Evolutionary conservation across 2,797 vertebrate species (phyloP).

Genomic region (Sciurus vulgaris): DNA sequence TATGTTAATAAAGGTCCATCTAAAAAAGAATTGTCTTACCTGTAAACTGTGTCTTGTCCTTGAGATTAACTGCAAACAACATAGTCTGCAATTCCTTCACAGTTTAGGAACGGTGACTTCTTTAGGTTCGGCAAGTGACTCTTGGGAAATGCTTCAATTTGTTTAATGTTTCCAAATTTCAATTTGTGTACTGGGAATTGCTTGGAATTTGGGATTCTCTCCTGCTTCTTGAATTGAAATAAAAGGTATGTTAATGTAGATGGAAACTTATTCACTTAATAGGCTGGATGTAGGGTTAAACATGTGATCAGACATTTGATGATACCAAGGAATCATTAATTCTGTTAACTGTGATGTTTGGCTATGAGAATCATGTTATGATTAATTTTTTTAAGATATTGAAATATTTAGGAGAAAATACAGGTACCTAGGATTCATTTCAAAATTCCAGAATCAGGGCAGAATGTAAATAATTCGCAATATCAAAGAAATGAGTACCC

Average conservation of each 20-base stretch:
- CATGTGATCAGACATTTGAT: background rate
- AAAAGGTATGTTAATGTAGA: background rate
- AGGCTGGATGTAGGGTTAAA: background rate
- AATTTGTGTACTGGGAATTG: conserved; percentile 2
- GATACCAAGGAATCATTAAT: background rate
- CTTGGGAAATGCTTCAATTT: background rate
- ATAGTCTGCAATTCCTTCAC: background rate
- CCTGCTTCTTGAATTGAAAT: background rate
- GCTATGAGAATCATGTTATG: too few relatives aligned
- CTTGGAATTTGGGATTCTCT: conserved; percentile 25
- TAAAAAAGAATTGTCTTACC: background rate
- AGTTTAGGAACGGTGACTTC: background rate
- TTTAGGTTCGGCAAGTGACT: background rate
- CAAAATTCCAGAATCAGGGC: background rate
- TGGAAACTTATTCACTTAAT: background rate
- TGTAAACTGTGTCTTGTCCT: background rate
- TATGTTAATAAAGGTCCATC: background rate
- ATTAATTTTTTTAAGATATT: background rate
- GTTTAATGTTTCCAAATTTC: conserved; percentile 16
- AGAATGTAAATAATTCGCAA: background rate
- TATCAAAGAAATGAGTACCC: background rate
- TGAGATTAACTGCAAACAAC: background rate
- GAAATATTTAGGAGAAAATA: background rate
- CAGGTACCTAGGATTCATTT: background rate
- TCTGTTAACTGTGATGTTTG: background rate